Evolutionary conservation across 2,797 vertebrate genomes (phyloP).

Genomic region (Hirundo rustica): DNA sequence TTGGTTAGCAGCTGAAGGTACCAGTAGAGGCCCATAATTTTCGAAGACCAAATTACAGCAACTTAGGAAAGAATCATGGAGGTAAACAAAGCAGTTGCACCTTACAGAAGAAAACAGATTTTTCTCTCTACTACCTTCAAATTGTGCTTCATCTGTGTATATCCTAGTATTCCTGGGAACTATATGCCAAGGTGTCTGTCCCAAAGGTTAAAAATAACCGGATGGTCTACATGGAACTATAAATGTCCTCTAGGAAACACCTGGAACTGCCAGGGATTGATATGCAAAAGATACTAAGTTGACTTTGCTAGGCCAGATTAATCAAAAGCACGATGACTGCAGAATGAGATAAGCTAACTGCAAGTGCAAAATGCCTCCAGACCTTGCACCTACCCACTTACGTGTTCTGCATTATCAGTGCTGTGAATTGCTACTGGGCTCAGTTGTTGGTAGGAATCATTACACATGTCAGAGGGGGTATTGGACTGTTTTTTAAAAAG

Average conservation of each 20-base stretch:
- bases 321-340: neutral
- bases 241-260: neutral
- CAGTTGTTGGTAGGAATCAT: neutral
- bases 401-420: neutral
- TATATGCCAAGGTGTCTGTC: neutral
- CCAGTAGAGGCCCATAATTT: constrained; percentile 17
- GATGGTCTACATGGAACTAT: neutral
- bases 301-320: neutral
- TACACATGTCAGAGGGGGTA: neutral
- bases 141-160: neutral
- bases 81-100: neutral
- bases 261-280: neutral
- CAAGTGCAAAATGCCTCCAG: neutral
- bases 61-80: constrained; percentile 36
- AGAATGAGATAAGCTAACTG: neutral
- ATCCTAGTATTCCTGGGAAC: neutral
- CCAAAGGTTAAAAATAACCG: neutral
- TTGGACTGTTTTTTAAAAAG: neutral
- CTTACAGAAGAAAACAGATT: neutral
- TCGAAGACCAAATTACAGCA: constrained; percentile 22
- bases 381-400: neutral
- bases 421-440: neutral
- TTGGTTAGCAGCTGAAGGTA: constrained; percentile 57
- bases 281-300: neutral
- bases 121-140: neutral